Conservation (phyloP, 2,888 invertebrate genomes). For the Polydrusus tereticollis region DNA sequence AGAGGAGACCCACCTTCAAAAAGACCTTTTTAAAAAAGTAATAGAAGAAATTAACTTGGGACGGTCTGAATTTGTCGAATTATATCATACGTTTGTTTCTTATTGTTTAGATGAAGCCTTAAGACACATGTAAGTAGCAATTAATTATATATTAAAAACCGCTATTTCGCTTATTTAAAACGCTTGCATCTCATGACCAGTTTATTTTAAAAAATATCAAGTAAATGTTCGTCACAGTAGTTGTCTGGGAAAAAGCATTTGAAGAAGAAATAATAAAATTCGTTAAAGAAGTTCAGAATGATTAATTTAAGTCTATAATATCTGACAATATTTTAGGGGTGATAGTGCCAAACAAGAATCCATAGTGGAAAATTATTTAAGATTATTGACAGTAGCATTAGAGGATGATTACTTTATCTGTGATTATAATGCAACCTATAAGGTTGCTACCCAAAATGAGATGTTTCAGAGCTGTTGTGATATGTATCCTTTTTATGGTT, state of each 20-base stretch:
- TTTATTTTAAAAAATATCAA: too few relatives aligned
- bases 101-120: constrained; percentile 61
- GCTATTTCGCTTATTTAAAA: background rate
- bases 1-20: constrained; percentile 54
- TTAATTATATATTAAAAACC: background rate
- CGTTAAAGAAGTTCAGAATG: too few relatives aligned
- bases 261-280: too few relatives aligned
- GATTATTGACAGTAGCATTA: constrained; percentile 60
- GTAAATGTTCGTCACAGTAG: too few relatives aligned
- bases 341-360: constrained; percentile 59
- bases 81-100: constrained; percentile 60
- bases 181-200: background rate
- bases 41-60: constrained; percentile 60
- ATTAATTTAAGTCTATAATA: too few relatives aligned
- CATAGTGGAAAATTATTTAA: constrained; percentile 61
- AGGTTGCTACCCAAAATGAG: constrained; percentile 61
- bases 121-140: constrained; percentile 59
- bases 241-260: too few relatives aligned
- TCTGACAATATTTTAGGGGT: constrained; percentile 58
- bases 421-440: constrained; percentile 63
- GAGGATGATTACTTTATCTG: constrained; percentile 65
- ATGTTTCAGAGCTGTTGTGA: constrained; percentile 61
- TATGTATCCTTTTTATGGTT: constrained; percentile 59
- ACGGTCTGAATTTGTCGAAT: constrained; percentile 61
- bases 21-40: constrained; percentile 55